phyloP scores from a whole-genome alignment of 2,888 invertebrate species.

The Phyllotreta cruciferae region DNA sequence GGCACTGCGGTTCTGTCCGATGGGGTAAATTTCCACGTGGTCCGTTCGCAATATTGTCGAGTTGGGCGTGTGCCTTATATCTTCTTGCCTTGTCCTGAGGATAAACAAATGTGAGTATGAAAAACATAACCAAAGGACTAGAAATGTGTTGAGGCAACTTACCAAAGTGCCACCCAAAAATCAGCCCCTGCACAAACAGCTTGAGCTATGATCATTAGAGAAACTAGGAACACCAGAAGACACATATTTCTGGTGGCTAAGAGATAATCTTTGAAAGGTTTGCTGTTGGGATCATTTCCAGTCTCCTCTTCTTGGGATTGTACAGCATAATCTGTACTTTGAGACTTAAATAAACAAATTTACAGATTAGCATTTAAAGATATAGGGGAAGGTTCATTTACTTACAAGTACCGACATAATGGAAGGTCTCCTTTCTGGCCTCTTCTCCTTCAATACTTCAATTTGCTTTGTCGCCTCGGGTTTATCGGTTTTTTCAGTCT shows the following conservation, averaged over 20 bases:
- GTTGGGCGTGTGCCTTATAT: constrained; percentile 12
- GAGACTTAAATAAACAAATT: background rate
- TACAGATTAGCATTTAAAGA: too few relatives aligned
- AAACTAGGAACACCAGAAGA: constrained; percentile 40
- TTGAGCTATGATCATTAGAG: constrained; percentile 49
- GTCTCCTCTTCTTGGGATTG: constrained; percentile 37
- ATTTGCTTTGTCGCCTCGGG: too few relatives aligned
- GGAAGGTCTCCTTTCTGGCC: background rate
- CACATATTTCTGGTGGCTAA: constrained; percentile 47
- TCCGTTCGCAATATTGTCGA: background rate
- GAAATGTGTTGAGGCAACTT: constrained; percentile 28
- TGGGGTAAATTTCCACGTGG: background rate
- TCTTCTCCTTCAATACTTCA: too few relatives aligned
- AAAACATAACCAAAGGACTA: background rate
- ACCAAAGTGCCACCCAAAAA: constrained; percentile 55
- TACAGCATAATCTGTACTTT: background rate
- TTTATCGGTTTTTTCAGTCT: constrained; percentile 20
- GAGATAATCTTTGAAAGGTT: constrained; percentile 51
- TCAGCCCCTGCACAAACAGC: constrained; percentile 50
- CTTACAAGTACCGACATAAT: background rate
- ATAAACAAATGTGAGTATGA: too few relatives aligned
- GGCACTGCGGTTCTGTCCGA: background rate
- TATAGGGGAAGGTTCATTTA: background rate
- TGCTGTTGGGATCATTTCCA: constrained; percentile 30
- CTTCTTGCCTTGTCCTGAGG: constrained; percentile 27